A percentile compares a stretch with the other conserved stretches of the same genome.
phyloP scores from a whole-genome alignment of 2,888 invertebrate species.

The Pollenia angustigena region DNA sequence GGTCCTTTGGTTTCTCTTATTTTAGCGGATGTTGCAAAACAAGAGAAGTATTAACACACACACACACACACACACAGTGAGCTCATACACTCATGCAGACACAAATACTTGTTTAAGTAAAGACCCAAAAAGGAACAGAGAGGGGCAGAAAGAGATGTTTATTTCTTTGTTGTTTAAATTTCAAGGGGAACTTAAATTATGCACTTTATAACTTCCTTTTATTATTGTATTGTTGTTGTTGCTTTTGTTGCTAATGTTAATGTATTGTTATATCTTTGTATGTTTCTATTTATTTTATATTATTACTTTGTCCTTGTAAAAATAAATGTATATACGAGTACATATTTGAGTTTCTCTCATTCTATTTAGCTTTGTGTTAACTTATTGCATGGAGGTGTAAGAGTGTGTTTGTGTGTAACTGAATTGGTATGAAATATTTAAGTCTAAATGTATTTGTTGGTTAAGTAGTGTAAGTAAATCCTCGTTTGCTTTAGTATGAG shows the following conservation, averaged over 20 bases:
- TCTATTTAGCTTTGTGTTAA: neutral
- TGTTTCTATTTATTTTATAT: constrained; percentile 45
- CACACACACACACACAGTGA: constrained; percentile 23
- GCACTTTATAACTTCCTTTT: constrained; percentile 70
- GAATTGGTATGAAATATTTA: constrained; percentile 5
- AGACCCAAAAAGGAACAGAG: neutral
- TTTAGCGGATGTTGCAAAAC: constrained; percentile 50
- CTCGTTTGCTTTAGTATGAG: neutral
- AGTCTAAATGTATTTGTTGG: constrained; percentile 33
- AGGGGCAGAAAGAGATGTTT: constrained; percentile 5
- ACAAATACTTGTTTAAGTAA: neutral
- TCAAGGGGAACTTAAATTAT: constrained; percentile 73
- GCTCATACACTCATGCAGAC: neutral
- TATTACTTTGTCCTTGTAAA: constrained; percentile 70
- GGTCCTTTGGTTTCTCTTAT: constrained; percentile 48
- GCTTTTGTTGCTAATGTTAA: constrained; percentile 46
- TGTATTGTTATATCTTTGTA: constrained; percentile 50
- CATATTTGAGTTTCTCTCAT: constrained; percentile 24
- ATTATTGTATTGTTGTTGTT: constrained; percentile 43
- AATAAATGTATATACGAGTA: neutral
- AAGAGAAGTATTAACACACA: constrained; percentile 43
- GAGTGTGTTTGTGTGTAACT: neutral
- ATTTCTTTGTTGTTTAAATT: constrained; percentile 51
- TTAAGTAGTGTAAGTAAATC: constrained; percentile 40
- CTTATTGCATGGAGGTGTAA: neutral